phyloP scores from a whole-genome alignment of 2,888 invertebrate genomes.

The Candidula unifasciata region DNA sequence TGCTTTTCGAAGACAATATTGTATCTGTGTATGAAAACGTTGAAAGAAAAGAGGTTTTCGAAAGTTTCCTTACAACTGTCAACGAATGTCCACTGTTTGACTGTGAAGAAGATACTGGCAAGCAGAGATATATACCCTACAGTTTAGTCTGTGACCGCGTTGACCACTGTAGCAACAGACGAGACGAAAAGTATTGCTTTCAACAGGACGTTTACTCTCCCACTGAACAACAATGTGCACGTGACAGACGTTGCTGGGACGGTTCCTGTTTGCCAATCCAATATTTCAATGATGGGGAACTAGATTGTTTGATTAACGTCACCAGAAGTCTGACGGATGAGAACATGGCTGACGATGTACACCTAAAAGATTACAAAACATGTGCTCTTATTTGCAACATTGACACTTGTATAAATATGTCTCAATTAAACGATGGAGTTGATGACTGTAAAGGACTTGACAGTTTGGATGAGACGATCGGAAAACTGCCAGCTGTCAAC shows the following conservation, averaged over 20 bases:
- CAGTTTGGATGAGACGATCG: conserved; percentile 2
- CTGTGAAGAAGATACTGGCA: neutral
- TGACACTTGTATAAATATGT: neutral
- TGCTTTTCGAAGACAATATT: neutral
- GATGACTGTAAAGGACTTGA: conserved; percentile 15
- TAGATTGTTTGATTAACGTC: neutral
- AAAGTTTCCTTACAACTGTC: neutral
- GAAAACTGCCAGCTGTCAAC: neutral
- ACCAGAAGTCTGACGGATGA: neutral
- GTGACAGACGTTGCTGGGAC: neutral
- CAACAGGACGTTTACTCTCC: neutral
- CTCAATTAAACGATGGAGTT: neutral
- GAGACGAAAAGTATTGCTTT: neutral
- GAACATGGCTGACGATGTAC: neutral
- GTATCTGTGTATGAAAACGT: neutral
- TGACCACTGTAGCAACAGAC: neutral
- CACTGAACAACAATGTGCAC: neutral
- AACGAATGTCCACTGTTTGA: neutral
- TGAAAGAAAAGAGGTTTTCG: neutral
- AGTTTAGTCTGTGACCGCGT: neutral
- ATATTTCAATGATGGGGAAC: neutral
- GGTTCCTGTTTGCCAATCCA: neutral
- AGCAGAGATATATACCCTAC: neutral
- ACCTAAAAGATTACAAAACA: neutral
- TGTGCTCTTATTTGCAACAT: conserved; percentile 16